phyloP scores from a whole-genome alignment of 2,888 invertebrate genomes.

The Cetonia aurata region DNA sequence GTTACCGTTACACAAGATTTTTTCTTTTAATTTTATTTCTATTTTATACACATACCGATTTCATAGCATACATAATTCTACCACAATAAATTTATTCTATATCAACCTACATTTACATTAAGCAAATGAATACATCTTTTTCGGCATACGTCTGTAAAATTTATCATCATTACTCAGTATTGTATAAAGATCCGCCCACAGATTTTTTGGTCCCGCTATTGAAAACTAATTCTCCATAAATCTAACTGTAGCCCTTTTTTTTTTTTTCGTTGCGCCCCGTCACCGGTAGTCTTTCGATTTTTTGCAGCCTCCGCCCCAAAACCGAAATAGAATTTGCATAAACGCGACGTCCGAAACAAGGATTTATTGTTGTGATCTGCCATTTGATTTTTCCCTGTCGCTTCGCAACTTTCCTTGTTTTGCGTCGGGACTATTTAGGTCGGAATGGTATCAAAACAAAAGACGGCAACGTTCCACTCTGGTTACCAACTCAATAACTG shows the following conservation, averaged over 20 bases:
- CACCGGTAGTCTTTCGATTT: conserved; percentile 32
- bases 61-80: too few relatives aligned
- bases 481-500: conserved; percentile 2
- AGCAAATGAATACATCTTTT: background rate
- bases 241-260: conserved; percentile 29
- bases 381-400: conserved; percentile 31
- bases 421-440: conserved; percentile 29
- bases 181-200: conserved; percentile 16
- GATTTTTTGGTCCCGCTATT: conserved; percentile 27
- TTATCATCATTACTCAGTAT: conserved; percentile 26
- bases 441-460: conserved; percentile 15
- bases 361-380: conserved; percentile 36
- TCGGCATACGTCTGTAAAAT: conserved; percentile 7
- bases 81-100: too few relatives aligned
- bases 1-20: too few relatives aligned
- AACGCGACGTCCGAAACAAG: conserved; percentile 40
- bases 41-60: too few relatives aligned
- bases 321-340: conserved; percentile 37
- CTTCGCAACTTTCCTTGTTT: conserved; percentile 27
- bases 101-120: too few relatives aligned
- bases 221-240: conserved; percentile 37
- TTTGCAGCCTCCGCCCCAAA: conserved; percentile 22
- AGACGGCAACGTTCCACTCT: conserved; percentile 13
- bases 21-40: too few relatives aligned
- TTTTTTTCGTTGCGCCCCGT: background rate